phyloP scores from a whole-genome alignment of 2,797 vertebrate species.

The Ctenopoma kingsleyae region DNA sequence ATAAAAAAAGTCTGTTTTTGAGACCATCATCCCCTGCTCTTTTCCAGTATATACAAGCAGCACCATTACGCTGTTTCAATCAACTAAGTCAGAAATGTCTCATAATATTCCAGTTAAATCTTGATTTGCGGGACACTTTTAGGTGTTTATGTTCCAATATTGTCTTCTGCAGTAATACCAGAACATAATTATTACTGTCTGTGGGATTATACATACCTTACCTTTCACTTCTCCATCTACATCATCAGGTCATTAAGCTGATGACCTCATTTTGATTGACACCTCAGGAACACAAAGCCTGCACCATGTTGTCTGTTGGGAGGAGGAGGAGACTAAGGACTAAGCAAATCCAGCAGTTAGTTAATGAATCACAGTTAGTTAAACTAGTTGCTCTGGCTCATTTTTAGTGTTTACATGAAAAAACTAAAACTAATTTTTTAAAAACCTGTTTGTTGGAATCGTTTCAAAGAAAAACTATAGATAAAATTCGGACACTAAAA shows the following conservation, averaged over 20 bases:
- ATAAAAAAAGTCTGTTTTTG: too few relatives aligned
- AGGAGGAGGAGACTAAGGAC: too few relatives aligned
- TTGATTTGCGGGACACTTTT: background rate
- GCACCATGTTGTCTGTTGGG: constrained; percentile 26
- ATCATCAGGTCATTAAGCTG: constrained; percentile 41
- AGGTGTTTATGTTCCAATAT: background rate
- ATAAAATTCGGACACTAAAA: too few relatives aligned
- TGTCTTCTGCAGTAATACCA: constrained; percentile 16
- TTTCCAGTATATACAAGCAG: too few relatives aligned
- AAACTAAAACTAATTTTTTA: too few relatives aligned
- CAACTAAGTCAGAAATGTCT: background rate
- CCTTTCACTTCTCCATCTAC: constrained; percentile 6
- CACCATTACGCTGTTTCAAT: too few relatives aligned
- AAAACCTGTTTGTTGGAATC: background rate
- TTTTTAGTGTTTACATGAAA: background rate
- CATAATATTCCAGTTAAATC: background rate
- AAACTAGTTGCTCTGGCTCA: background rate
- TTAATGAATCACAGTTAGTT: too few relatives aligned
- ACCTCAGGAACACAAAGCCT: constrained; percentile 45
- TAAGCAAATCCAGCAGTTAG: too few relatives aligned
- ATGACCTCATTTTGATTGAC: constrained; percentile 63
- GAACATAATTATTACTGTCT: constrained; percentile 20
- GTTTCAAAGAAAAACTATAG: constrained; percentile 9
- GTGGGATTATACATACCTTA: background rate
- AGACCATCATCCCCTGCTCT: too few relatives aligned